Conservation (phyloP, 2,113 vertebrate genomes). For the Glaucidium brasilianum region DNA sequence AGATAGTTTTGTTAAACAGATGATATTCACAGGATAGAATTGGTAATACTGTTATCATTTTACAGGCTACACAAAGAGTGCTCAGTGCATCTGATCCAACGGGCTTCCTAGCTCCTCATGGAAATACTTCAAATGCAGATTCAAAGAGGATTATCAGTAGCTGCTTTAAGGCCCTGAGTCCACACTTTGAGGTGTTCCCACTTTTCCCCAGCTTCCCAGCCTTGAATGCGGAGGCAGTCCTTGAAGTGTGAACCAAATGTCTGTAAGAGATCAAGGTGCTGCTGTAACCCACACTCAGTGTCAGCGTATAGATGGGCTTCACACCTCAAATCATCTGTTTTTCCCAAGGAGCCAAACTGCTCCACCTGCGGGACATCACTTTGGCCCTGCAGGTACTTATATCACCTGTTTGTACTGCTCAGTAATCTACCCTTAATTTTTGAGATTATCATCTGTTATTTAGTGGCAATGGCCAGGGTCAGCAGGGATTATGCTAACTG, state of each 20-base stretch:
- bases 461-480: neutral
- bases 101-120: neutral
- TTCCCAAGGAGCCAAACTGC: neutral
- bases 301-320: neutral
- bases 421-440: neutral
- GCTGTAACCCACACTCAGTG: rapidly evolving
- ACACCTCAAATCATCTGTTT: neutral
- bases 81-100: neutral
- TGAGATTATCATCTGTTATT: neutral
- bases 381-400: neutral
- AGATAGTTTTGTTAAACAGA: neutral
- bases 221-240: neutral
- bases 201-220: neutral
- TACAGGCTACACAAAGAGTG: neutral
- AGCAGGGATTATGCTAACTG: neutral
- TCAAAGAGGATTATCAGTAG: neutral
- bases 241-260: rapidly evolving
- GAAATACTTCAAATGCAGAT: neutral
- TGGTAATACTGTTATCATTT: neutral
- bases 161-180: neutral
- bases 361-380: neutral
- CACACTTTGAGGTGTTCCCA: neutral
- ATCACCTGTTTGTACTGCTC: neutral
- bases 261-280: neutral
- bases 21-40: neutral